Evolutionary conservation across 2,113 vertebrate genomes (phyloP).

Genomic region (Planiliza haematocheilus): DNA sequence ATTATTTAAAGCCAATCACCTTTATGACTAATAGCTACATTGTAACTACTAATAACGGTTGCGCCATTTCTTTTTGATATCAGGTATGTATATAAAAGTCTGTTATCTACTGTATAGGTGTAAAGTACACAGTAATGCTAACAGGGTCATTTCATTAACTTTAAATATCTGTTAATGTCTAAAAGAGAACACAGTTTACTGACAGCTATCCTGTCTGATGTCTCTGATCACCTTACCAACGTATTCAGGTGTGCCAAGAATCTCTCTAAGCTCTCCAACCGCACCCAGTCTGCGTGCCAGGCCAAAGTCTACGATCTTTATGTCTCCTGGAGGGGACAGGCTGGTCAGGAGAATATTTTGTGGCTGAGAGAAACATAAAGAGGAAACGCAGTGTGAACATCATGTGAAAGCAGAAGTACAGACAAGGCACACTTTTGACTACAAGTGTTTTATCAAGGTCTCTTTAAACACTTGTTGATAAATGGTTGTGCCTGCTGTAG

Average conservation of each 20-base stretch:
- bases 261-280: slow-evolving; percentile 89
- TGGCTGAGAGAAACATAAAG: slow-evolving; percentile 81
- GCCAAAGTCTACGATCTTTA: slow-evolving; percentile 98
- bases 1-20: too few species aligned
- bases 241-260: slow-evolving; percentile 96
- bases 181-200: too few species aligned
- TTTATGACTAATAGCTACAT: too few species aligned
- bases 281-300: slow-evolving; percentile 92
- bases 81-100: background rate
- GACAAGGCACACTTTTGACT: background rate
- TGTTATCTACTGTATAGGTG: background rate
- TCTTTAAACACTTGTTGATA: background rate
- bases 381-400: background rate
- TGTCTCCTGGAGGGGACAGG: slow-evolving; percentile 90
- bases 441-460: background rate
- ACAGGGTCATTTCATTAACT: background rate
- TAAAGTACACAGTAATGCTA: background rate
- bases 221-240: slow-evolving; percentile 86
- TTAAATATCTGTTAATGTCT: too few species aligned
- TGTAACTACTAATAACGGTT: too few species aligned
- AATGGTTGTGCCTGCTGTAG: too few species aligned
- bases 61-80: background rate
- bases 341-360: slow-evolving; percentile 96
- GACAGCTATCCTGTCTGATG: background rate
- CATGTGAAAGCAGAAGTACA: slow-evolving; percentile 10